Conservation (phyloP, 2,888 invertebrate genomes). For the Ceratothoa steindachneri region DNA sequence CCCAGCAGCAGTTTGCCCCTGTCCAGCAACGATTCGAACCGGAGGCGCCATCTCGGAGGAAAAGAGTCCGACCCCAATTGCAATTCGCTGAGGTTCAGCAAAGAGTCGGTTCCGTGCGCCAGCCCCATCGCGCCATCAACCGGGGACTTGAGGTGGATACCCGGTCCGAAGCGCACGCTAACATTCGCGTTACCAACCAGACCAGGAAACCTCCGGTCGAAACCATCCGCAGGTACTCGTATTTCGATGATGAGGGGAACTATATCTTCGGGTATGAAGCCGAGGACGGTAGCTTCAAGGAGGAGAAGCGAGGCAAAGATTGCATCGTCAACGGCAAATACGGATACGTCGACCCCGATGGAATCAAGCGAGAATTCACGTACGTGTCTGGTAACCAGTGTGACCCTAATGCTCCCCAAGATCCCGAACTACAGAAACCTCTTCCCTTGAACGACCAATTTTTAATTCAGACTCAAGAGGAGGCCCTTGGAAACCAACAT, state of each 20-base stretch:
- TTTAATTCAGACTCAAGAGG: conserved; percentile 49
- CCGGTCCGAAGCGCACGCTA: conserved; percentile 14
- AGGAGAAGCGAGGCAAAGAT: conserved; percentile 77
- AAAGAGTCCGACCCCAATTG: conserved; percentile 1
- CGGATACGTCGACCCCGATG: conserved; percentile 80
- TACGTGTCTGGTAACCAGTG: conserved; percentile 82
- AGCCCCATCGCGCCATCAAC: conserved; percentile 29
- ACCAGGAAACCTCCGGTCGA: conserved; percentile 58
- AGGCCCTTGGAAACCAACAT: conserved; percentile 49
- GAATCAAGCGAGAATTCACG: conserved; percentile 78
- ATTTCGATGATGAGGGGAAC: conserved; percentile 75
- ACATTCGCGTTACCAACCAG: background rate
- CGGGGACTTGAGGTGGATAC: conserved; percentile 27
- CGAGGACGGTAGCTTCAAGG: conserved; percentile 79
- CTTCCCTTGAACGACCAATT: conserved; percentile 49
- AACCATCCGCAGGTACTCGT: conserved; percentile 77
- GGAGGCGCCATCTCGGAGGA: background rate
- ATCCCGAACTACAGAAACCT: conserved; percentile 48
- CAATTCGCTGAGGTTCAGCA: background rate
- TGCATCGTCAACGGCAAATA: conserved; percentile 82
- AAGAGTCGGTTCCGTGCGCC: background rate
- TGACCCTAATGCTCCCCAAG: conserved; percentile 55
- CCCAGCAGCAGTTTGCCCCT: background rate
- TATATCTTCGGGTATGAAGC: conserved; percentile 76
- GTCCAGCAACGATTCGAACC: background rate